Percentiles rank a stretch among this genome's conserved stretches.
Evolutionary conservation across 2,113 vertebrate species (phyloP).

Genomic region (Pteruthius melanotis): DNA sequence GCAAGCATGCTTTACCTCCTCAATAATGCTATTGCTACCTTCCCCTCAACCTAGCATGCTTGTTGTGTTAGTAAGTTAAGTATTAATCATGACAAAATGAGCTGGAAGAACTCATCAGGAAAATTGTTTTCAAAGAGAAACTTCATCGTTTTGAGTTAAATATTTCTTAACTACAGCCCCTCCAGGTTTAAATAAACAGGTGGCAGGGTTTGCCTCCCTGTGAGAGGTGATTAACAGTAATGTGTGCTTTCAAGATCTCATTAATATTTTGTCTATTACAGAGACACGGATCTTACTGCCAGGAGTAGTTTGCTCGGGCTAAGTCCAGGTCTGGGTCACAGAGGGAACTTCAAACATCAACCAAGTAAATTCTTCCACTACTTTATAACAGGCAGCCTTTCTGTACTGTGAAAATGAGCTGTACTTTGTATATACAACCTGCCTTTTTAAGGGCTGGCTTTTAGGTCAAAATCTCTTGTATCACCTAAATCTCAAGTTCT

Average conservation of each 20-base stretch:
- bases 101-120: neutral
- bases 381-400: neutral
- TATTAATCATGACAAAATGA: constrained; percentile 4
- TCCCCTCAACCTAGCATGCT: neutral
- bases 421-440: neutral
- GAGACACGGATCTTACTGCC: neutral
- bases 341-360: neutral
- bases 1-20: neutral
- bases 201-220: neutral
- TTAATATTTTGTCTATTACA: neutral
- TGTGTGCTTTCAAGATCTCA: neutral
- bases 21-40: neutral
- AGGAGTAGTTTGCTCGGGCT: neutral
- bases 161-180: neutral
- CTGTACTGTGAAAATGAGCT: neutral
- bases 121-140: neutral
- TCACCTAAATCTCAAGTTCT: neutral
- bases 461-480: neutral
- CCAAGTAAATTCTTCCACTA: neutral
- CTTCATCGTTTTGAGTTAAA: neutral
- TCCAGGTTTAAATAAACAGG: neutral
- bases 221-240: neutral
- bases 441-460: neutral
- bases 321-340: neutral
- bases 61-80: neutral